phyloP scores from a whole-genome alignment of 2,113 vertebrate genomes.

The Elephas maximus region DNA sequence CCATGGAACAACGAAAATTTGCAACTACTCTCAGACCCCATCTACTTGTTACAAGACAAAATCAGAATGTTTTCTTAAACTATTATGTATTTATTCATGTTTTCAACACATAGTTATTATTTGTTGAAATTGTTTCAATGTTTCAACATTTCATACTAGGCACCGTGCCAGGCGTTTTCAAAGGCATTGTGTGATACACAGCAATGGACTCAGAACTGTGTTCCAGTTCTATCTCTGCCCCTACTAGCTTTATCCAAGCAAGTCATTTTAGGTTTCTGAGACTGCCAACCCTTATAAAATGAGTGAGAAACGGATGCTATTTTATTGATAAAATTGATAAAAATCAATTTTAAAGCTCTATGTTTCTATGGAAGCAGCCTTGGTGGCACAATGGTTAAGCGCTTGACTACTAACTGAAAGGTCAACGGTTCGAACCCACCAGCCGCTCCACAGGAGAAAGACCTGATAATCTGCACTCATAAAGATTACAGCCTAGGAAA shows the following conservation, averaged over 20 bases:
- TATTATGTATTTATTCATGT: neutral
- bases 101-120: neutral
- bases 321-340: neutral
- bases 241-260: neutral
- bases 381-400: neutral
- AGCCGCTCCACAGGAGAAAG: neutral
- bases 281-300: conserved; percentile 14
- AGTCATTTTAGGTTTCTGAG: neutral
- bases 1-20: conserved; percentile 36
- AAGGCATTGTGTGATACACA: neutral
- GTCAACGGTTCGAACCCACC: neutral
- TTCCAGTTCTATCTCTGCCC: neutral
- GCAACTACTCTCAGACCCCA: neutral
- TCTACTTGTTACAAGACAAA: conserved; percentile 26
- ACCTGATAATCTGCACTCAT: neutral
- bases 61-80: conserved; percentile 16
- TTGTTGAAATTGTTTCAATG: neutral
- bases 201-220: neutral
- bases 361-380: neutral
- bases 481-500: neutral
- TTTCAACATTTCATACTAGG: neutral
- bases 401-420: neutral
- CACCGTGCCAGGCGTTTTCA: conserved; percentile 1
- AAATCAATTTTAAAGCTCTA: neutral
- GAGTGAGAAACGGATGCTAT: neutral